phyloP scores from a whole-genome alignment of 2,113 vertebrate species.

The Poecilia latipinna region DNA sequence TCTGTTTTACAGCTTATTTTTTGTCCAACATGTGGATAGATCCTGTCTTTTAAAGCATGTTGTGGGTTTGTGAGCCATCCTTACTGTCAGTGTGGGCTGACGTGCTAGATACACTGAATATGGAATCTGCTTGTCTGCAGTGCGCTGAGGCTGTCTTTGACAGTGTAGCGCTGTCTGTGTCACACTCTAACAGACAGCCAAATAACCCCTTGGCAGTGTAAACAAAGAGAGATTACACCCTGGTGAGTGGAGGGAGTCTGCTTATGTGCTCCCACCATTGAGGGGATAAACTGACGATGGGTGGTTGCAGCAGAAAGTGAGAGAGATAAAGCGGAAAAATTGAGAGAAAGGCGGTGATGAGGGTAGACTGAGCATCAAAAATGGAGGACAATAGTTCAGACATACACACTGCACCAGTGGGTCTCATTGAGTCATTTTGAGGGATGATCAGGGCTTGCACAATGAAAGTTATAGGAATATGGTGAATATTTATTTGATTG shows the following conservation, averaged over 20 bases:
- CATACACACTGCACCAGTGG: neutral
- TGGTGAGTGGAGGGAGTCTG: conserved; percentile 78
- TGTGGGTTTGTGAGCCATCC: conserved; percentile 73
- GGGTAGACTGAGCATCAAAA: conserved; percentile 27
- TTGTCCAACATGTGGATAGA: conserved; percentile 48
- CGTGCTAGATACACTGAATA: conserved; percentile 67
- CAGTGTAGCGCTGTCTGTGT: conserved; percentile 76
- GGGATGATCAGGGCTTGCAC: neutral
- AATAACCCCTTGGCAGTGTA: conserved; percentile 82
- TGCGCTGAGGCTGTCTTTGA: conserved; percentile 70
- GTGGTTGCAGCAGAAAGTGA: conserved; percentile 50
- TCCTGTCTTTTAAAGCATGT: conserved; percentile 59
- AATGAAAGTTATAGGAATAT: neutral
- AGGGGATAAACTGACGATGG: conserved; percentile 62
- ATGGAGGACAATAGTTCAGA: conserved; percentile 37
- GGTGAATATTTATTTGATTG: neutral
- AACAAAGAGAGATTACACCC: conserved; percentile 84
- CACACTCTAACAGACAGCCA: conserved; percentile 82
- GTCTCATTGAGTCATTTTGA: neutral
- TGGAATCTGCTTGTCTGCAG: conserved; percentile 66
- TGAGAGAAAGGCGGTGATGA: neutral
- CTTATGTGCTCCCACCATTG: conserved; percentile 62
- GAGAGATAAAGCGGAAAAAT: conserved; percentile 7
- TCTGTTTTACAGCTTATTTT: conserved; percentile 31
- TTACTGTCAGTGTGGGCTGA: conserved; percentile 71